phyloP scores from a whole-genome alignment of 2,888 invertebrate species.

The Lasioglossum lativentre region DNA sequence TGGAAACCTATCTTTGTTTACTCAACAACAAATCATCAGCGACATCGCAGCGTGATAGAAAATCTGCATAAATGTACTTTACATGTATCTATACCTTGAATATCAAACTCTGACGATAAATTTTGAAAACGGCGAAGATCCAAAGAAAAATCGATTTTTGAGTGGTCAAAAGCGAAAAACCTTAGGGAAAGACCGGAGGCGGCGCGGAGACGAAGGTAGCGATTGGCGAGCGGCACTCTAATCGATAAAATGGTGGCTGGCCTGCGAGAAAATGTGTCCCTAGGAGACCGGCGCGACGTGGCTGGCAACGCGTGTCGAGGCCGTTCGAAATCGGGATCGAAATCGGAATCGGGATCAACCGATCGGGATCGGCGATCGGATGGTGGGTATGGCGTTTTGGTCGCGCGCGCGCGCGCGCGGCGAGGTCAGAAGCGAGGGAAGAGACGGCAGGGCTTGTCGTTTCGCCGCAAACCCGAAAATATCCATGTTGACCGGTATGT shows the following conservation, averaged over 20 bases:
- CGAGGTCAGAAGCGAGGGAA: conserved; percentile 48
- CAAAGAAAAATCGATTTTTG: not conserved
- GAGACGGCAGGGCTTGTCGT: conserved; percentile 58
- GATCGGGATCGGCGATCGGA: not conserved
- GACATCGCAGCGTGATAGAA: too few species aligned
- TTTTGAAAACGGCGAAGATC: too few species aligned
- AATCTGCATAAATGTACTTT: too few species aligned
- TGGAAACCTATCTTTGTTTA: not conserved
- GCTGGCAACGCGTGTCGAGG: not conserved
- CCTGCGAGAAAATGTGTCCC: not conserved
- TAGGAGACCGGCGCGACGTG: not conserved
- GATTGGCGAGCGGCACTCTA: not conserved
- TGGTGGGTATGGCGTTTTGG: not conserved
- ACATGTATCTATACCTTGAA: too few species aligned
- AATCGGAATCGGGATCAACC: not conserved
- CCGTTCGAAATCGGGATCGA: not conserved
- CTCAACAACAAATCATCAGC: too few species aligned
- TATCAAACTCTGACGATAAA: too few species aligned
- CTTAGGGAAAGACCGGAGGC: not conserved
- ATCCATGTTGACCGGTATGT: conserved; percentile 83
- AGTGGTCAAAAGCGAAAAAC: not conserved
- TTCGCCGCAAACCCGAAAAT: conserved; percentile 82
- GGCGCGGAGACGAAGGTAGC: not conserved
- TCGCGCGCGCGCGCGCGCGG: conserved; percentile 21
- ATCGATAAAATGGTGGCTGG: conserved; percentile 39